Evolutionary conservation across 2,113 vertebrate genomes (phyloP).

Genomic region (Orientallactaga bullata): DNA sequence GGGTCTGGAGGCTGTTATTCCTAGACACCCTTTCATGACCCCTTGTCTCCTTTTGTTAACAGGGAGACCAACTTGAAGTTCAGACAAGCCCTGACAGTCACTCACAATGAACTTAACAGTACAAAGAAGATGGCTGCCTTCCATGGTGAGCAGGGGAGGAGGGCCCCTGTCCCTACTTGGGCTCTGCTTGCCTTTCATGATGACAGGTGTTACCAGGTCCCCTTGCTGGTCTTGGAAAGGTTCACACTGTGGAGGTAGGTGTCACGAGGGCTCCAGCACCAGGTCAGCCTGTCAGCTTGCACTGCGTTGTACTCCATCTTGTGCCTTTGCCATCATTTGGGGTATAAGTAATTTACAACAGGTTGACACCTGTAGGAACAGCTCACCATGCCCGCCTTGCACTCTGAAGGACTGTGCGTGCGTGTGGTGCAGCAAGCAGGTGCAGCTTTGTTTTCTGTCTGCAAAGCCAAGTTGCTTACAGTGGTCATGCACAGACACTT

Average conservation of each 20-base stretch:
- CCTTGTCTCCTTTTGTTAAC: not conserved
- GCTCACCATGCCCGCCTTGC: rapidly evolving
- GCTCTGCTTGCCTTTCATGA: too few species aligned
- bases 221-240: too few species aligned
- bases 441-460: not conserved
- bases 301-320: not conserved
- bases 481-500: too few species aligned
- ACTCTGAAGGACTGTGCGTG: too few species aligned
- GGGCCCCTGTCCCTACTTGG: not conserved
- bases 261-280: not conserved
- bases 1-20: not conserved
- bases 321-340: not conserved
- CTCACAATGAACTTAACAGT: conserved; percentile 88
- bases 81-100: conserved; percentile 91
- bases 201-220: too few species aligned
- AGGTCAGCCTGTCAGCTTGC: too few species aligned
- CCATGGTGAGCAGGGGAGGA: conserved; percentile 87
- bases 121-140: conserved; percentile 89
- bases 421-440: not conserved
- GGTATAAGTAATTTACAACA: not conserved
- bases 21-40: not conserved
- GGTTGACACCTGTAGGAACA: too few species aligned
- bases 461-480: not conserved
- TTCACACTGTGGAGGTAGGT: not conserved
- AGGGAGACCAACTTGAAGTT: conserved; percentile 98